Conservation (phyloP, 2,888 invertebrate genomes). For the Euspilapteryx auroguttella region DNA sequence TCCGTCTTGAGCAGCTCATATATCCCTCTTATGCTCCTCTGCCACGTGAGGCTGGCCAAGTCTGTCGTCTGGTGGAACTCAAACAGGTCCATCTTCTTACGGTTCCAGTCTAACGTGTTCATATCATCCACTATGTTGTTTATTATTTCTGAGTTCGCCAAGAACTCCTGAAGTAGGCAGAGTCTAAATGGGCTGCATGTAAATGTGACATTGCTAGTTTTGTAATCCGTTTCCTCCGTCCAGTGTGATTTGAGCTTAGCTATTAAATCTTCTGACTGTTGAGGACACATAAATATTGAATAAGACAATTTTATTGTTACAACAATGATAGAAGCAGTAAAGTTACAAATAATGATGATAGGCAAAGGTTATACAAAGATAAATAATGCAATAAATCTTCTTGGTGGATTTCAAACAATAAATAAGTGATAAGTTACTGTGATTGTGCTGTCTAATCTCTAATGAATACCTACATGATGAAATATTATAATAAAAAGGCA, state of each 20-base stretch:
- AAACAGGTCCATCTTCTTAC: constrained; percentile 84
- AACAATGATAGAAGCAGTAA: no score
- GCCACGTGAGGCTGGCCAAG: constrained; percentile 58
- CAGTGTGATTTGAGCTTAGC: constrained; percentile 43
- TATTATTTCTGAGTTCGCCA: constrained; percentile 58
- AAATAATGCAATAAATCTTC: no score
- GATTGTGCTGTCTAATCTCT: no score
- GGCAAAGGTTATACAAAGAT: no score
- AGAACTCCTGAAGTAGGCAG: constrained; percentile 65
- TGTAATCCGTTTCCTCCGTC: constrained; percentile 35
- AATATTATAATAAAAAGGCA: no score
- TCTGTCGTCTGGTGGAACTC: constrained; percentile 84
- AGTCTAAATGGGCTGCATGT: constrained; percentile 68
- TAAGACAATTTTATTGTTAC: no score
- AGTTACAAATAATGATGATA: no score
- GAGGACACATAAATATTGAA: no score
- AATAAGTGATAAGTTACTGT: no score
- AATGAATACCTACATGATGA: no score
- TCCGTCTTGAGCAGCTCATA: constrained; percentile 67
- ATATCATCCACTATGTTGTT: constrained; percentile 68
- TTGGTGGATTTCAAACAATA: no score
- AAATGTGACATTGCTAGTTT: constrained; percentile 43
- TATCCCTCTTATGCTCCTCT: constrained; percentile 63
- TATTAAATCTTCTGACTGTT: constrained; percentile 36
- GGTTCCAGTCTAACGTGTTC: constrained; percentile 69